Evolutionary conservation across 2,797 vertebrate species (phyloP).

Genomic region (Florisuga fusca): DNA sequence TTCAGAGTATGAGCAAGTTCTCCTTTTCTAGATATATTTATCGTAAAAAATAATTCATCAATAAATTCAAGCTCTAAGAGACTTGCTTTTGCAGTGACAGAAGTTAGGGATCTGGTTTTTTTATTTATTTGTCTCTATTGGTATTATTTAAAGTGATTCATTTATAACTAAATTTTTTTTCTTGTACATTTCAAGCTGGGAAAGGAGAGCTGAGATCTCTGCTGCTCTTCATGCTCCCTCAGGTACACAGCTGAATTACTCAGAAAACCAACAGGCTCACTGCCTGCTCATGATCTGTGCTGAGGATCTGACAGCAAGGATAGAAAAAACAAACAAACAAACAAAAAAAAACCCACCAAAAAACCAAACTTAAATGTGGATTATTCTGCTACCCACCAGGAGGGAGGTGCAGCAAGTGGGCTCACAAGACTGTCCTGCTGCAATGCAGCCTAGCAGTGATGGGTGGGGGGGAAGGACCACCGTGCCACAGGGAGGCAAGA

Average conservation of each 20-base stretch:
- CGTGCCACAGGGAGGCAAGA: neutral
- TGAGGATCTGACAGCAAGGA: neutral
- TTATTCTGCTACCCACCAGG: neutral
- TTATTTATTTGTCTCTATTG: neutral
- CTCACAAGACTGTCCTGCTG: neutral
- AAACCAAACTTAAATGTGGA: neutral
- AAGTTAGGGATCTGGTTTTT: neutral
- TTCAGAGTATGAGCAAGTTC: neutral
- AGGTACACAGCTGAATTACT: neutral
- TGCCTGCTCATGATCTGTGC: neutral
- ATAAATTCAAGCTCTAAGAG: neutral
- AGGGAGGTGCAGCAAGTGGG: neutral
- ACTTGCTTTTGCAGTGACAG: neutral
- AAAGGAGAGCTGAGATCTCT: neutral
- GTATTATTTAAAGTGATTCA: neutral
- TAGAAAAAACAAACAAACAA: neutral
- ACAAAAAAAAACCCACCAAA: neutral
- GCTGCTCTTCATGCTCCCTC: neutral
- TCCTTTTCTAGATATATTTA: neutral
- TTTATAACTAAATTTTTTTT: neutral
- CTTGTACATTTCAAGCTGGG: neutral
- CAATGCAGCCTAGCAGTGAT: fast-evolving
- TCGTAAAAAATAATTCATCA: neutral
- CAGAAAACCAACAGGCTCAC: fast-evolving
- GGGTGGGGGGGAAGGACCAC: neutral